phyloP scores from a whole-genome alignment of 2,888 invertebrate genomes.

The Barypeithes pellucidus region DNA sequence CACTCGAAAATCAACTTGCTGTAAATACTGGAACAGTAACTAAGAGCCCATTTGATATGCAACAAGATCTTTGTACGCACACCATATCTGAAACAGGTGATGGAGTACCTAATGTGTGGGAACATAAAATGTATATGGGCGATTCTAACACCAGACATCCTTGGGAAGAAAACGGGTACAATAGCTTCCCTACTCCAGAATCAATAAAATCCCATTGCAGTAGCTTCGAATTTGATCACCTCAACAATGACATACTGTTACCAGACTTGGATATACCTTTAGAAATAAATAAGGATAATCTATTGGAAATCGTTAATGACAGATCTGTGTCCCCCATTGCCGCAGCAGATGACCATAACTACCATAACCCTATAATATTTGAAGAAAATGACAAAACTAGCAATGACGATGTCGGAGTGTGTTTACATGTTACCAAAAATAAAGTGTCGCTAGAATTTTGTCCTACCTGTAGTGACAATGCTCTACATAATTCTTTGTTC shows the following conservation, averaged over 20 bases:
- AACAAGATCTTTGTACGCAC: too few species aligned
- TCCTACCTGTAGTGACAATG: slow-evolving; percentile 73
- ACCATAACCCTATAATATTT: slow-evolving; percentile 47
- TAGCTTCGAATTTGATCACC: slow-evolving; percentile 49
- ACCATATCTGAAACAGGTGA: too few species aligned
- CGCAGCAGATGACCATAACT: slow-evolving; percentile 64
- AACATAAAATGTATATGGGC: slow-evolving; percentile 3
- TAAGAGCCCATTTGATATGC: not conserved
- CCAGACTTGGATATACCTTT: slow-evolving; percentile 55
- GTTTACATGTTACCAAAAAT: slow-evolving; percentile 74
- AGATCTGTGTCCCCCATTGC: slow-evolving; percentile 46
- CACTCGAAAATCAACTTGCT: slow-evolving; percentile 62
- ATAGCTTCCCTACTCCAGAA: slow-evolving; percentile 56
- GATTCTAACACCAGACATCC: slow-evolving; percentile 36
- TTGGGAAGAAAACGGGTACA: slow-evolving; percentile 51
- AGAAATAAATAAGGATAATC: slow-evolving; percentile 50
- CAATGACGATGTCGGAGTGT: slow-evolving; percentile 72
- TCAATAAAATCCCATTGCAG: slow-evolving; percentile 49
- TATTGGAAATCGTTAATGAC: slow-evolving; percentile 51
- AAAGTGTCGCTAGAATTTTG: slow-evolving; percentile 76
- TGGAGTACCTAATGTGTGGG: slow-evolving; percentile 5
- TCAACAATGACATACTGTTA: slow-evolving; percentile 56
- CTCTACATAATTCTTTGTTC: slow-evolving; percentile 62
- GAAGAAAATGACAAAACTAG: slow-evolving; percentile 39
- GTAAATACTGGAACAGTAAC: slow-evolving; percentile 13